Percentiles rank a stretch among this genome's conserved stretches.
phyloP scores from a whole-genome alignment of 2,888 invertebrate genomes.

The Drepanosiphum platanoidis region DNA sequence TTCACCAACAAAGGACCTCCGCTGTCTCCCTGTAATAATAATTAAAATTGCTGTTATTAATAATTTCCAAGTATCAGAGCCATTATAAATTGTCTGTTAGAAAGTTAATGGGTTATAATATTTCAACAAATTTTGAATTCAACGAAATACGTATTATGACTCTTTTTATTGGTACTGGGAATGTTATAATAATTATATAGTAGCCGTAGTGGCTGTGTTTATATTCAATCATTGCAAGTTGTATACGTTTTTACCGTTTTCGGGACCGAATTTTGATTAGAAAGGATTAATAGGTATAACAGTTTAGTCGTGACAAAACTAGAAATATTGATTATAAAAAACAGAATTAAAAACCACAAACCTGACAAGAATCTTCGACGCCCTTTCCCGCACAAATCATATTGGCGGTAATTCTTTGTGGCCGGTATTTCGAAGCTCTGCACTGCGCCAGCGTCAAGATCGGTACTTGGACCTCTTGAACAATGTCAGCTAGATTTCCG shows the following conservation, averaged over 20 bases:
- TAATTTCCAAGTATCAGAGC: background rate
- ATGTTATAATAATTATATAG: background rate
- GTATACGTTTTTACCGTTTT: too few relatives aligned
- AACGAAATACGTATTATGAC: background rate
- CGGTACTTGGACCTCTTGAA: constrained; percentile 86
- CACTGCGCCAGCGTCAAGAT: constrained; percentile 83
- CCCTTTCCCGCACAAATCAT: constrained; percentile 88
- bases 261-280: too few relatives aligned
- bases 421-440: constrained; percentile 83
- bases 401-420: constrained; percentile 82
- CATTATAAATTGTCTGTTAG: background rate
- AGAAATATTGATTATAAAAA: too few relatives aligned
- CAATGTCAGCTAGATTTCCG: constrained; percentile 80
- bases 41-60: constrained; percentile 1
- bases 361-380: constrained; percentile 82
- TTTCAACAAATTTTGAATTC: background rate
- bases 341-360: constrained; percentile 58
- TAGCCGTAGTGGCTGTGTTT: background rate
- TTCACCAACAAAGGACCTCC: constrained; percentile 84
- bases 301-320: background rate
- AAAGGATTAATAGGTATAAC: background rate
- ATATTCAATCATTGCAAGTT: background rate
- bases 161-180: background rate
- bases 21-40: constrained; percentile 76
- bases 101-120: background rate